These are phyloP conservation scores for Apoda limacodes DNA, from an alignment of 2,888 invertebrate genomes.

Conservation along the genomic window DNA sequence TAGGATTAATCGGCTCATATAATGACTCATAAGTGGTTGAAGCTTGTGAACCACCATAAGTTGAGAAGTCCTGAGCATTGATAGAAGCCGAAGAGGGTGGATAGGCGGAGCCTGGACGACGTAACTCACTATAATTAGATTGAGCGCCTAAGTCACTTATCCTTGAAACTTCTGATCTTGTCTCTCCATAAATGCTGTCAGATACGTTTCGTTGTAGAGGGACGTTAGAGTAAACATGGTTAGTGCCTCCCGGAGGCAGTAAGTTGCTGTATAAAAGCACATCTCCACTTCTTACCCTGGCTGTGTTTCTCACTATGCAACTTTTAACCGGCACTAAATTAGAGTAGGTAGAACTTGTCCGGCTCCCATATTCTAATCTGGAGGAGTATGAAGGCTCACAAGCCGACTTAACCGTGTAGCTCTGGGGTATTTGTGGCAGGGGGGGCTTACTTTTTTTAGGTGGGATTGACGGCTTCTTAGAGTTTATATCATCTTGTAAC, in stretches of 20 bases:
- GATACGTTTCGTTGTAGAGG: conserved; percentile 60
- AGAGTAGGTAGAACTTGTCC: conserved; percentile 60
- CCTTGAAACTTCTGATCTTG: conserved; percentile 58
- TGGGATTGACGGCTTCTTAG: conserved; percentile 58
- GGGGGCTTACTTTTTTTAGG: conserved; percentile 61
- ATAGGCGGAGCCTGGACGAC: conserved; percentile 70
- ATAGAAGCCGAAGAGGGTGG: conserved; percentile 61
- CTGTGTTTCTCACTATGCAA: conserved; percentile 56
- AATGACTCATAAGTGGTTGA: conserved; percentile 75
- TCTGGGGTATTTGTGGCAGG: conserved; percentile 78
- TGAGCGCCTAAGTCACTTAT: conserved; percentile 64
- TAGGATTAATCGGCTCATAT: conserved; percentile 74
- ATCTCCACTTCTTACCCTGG: conserved; percentile 52
- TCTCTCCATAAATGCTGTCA: conserved; percentile 60
- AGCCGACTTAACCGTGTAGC: conserved; percentile 78
- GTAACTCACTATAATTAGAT: conserved; percentile 73
- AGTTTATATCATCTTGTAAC: conserved; percentile 60
- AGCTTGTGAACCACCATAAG: conserved; percentile 70
- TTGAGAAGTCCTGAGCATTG: conserved; percentile 66
- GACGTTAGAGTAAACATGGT: conserved; percentile 61
- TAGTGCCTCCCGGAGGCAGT: conserved; percentile 59
- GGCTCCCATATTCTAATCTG: conserved; percentile 68
- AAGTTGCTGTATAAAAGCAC: conserved; percentile 58
- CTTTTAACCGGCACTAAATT: conserved; percentile 65
- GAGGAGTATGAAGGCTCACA: conserved; percentile 84